Base-by-base conservation (phyloP, 2,113 vertebrate species). In the Vanacampus margaritifer region DNA sequence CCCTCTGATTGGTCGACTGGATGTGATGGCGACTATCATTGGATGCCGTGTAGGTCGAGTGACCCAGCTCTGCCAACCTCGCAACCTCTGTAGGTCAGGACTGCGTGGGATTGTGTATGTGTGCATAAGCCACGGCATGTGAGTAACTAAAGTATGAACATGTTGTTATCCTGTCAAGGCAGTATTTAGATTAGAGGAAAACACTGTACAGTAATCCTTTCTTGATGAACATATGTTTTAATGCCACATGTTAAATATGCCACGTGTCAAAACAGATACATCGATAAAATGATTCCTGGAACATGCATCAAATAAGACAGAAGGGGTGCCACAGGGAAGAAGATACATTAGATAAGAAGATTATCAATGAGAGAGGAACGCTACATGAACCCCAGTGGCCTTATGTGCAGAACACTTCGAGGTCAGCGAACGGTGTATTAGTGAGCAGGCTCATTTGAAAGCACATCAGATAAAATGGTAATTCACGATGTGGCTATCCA, bases 161-260 rank as follows among this genome's bases (percentile, higher is more conserved):
- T 61, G 80, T 83, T 84, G 35, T 72, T 63, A 24, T 80, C 37
- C 71, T 71, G 62, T 28, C 3, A 64, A 12, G 41, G 51, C 60
- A 58, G 60, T 16, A 51, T 75, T 76, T 63, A 76, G 84, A 83
- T 86, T 75, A 78, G 64, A 80, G 81, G 63, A 61, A 78, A 80
- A 68, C 53, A 69, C 69, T 67, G 64, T 46, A 65, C 68, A 16
- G 17, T 86, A 86, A 89, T 84, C 79, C 73, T 13, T 64, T 72
- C 68, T 71, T 73, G 68, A 82, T 83, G 80, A 88, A 78, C 81
- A 80, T 84, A 84, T 76, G 86, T 75, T 81, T 78, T 76, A 82
- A 83, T 86, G 72, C 67, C 6, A 26, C 45, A 13, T 14, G 23
- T 50, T 2, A 24, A 66, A n/a, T 13, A 7, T 10, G 6, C 5